phyloP scores from a whole-genome alignment of 2,888 invertebrate species.

The Cheilosia variabilis region DNA sequence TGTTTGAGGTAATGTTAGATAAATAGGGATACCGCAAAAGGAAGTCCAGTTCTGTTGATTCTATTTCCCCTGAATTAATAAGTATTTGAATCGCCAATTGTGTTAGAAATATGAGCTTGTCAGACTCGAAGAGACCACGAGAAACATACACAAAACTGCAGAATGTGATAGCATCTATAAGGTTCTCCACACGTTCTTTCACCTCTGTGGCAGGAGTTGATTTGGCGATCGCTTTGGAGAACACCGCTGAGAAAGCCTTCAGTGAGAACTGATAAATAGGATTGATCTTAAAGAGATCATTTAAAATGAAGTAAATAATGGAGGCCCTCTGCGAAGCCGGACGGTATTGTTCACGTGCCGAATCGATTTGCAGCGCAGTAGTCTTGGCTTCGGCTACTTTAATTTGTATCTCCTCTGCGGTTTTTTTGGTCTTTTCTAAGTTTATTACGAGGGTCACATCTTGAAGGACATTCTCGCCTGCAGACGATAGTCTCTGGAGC shows the following conservation, averaged over 20 bases:
- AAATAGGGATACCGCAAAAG: conserved; percentile 92
- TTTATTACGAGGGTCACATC: conserved; percentile 96
- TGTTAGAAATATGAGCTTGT: conserved; percentile 95
- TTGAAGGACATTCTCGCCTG: conserved; percentile 95
- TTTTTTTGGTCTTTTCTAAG: conserved; percentile 96
- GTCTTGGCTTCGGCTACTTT: conserved; percentile 94
- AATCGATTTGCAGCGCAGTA: conserved; percentile 94
- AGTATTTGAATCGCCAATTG: conserved; percentile 92
- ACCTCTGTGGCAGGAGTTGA: conserved; percentile 89
- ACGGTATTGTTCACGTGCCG: conserved; percentile 94
- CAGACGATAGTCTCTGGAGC: conserved; percentile 92
- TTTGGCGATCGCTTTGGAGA: conserved; percentile 89
- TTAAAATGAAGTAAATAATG: conserved; percentile 95
- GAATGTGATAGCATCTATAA: conserved; percentile 95
- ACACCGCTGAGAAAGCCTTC: conserved; percentile 96
- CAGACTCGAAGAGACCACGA: conserved; percentile 94
- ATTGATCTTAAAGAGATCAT: conserved; percentile 95
- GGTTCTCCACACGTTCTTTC: conserved; percentile 88
- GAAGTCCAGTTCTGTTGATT: conserved; percentile 92
- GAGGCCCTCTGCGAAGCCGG: conserved; percentile 94
- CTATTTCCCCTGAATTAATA: conserved; percentile 86
- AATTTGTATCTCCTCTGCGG: conserved; percentile 94
- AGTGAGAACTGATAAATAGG: conserved; percentile 98
- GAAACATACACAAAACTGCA: conserved; percentile 94
- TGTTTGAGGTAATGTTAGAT: conserved; percentile 89